Base-by-base conservation (phyloP, 2,888 invertebrate genomes). In the Morinoia aosen region DNA sequence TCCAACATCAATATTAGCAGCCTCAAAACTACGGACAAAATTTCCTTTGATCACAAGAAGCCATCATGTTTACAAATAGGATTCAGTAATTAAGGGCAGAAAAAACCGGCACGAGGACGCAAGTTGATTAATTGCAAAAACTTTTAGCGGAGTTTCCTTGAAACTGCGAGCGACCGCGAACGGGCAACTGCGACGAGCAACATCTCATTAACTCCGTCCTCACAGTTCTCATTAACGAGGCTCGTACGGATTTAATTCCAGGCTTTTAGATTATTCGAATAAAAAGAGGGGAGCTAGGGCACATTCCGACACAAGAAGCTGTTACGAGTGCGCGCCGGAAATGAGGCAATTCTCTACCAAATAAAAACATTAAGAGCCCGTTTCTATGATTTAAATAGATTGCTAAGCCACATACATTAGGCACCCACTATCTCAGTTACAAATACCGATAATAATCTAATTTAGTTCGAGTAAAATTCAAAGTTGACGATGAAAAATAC, bases 241-340 rank as follows among this genome's bases (percentile, higher is more conserved):
- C 57, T 57, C 33, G 90, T 16, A 40, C 90, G 40, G 40, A 57
- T 93, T 93, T 57, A 93, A 93, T 93, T 93, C 57, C 56, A 48
- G 57, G 58, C 57, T 57, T 56, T 93, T 57, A 57, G 11, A 93
- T 33, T 93, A 48, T 48, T 93, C 25, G 48, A 57, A 93, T 57
- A 48, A 93, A 93, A 93, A 33, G 33, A 57, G 40, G 56, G 57
- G 40, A 16, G 57, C 58, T 48, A 57, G 10, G 93, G 57, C 57
- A 57, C 93, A 57, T 57, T 57, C n/a, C 93, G 93, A 57, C 57
- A 33, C 90, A 57, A 39, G 56, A 93, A 57, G 90, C 90, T 93
- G 10, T 93, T 58, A 93, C 93, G 93, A 93, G 93, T 48, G 57
- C n/a, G 14, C 57, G 57, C 93, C 93, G 93, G 93, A 93, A 93